phyloP scores from a whole-genome alignment of 2,113 vertebrate genomes.

The Stictonetta naevosa region DNA sequence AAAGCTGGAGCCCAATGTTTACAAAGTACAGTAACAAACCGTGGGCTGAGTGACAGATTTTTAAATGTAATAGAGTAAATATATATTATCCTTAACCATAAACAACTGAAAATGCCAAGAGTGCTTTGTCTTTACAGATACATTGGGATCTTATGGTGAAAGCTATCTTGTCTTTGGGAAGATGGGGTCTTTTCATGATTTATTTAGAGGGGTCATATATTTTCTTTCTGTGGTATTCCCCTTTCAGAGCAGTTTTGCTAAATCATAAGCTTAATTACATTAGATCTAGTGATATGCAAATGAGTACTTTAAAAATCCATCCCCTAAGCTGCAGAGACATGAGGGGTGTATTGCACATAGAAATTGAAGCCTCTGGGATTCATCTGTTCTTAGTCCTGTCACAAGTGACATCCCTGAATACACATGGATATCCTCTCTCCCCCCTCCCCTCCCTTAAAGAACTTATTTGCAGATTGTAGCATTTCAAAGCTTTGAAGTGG shows the following conservation, averaged over 20 bases:
- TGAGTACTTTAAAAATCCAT: slow-evolving; percentile 47
- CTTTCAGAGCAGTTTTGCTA: slow-evolving; percentile 32
- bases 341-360: background rate
- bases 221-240: background rate
- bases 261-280: slow-evolving; percentile 19
- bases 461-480: slow-evolving; percentile 21
- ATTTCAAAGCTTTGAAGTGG: slow-evolving; percentile 46
- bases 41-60: rapidly evolving
- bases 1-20: background rate
- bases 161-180: background rate
- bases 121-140: background rate
- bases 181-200: background rate
- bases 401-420: background rate
- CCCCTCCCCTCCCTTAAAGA: background rate
- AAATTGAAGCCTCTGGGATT: slow-evolving; percentile 31
- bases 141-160: background rate
- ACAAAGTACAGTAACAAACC: background rate
- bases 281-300: slow-evolving; percentile 35
- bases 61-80: background rate
- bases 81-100: background rate
- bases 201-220: background rate
- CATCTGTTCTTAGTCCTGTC: slow-evolving; percentile 3
- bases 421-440: background rate
- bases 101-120: background rate
- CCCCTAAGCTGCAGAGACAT: slow-evolving; percentile 17